Evolutionary conservation across 2,888 invertebrate genomes (phyloP).

Genomic region (Cinara cedri): DNA sequence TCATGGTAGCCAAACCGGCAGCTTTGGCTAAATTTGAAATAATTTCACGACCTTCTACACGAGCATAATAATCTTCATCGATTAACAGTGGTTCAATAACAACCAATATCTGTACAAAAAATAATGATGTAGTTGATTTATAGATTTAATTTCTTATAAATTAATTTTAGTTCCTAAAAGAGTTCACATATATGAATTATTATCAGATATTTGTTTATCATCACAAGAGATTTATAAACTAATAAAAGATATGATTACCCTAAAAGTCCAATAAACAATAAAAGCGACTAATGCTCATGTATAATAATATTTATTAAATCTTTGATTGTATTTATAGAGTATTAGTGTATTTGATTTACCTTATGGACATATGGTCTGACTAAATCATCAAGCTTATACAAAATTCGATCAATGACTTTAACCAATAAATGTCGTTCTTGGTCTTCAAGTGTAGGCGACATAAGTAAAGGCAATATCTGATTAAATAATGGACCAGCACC

Average conservation of each 20-base stretch:
- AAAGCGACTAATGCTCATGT: no score
- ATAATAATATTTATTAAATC: no score
- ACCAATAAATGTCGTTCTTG: constrained; percentile 98
- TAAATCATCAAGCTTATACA: constrained; percentile 97
- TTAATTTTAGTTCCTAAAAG: no score
- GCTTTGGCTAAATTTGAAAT: constrained; percentile 99
- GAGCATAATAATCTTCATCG: constrained; percentile 99
- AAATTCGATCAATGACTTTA: constrained; percentile 97
- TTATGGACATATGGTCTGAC: constrained; percentile 99
- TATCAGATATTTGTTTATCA: no score
- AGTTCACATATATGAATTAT: no score
- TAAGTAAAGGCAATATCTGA: constrained; percentile 97
- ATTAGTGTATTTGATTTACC: constrained; percentile 63
- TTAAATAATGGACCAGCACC: constrained; percentile 99
- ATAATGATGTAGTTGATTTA: not conserved
- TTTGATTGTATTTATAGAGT: no score
- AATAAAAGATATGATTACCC: no score
- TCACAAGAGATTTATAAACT: no score
- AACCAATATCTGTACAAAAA: constrained; percentile 78
- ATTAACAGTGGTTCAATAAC: constrained; percentile 98
- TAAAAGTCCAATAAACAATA: no score
- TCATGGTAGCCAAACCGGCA: constrained; percentile 99
- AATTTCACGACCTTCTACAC: constrained; percentile 98
- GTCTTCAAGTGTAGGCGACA: constrained; percentile 99
- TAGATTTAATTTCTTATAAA: not conserved